A percentile compares a stretch with the other conserved stretches of the same genome.
Evolutionary conservation across 2,888 invertebrate species (phyloP).

Genomic region (Sinodicranocentrus sp.): DNA sequence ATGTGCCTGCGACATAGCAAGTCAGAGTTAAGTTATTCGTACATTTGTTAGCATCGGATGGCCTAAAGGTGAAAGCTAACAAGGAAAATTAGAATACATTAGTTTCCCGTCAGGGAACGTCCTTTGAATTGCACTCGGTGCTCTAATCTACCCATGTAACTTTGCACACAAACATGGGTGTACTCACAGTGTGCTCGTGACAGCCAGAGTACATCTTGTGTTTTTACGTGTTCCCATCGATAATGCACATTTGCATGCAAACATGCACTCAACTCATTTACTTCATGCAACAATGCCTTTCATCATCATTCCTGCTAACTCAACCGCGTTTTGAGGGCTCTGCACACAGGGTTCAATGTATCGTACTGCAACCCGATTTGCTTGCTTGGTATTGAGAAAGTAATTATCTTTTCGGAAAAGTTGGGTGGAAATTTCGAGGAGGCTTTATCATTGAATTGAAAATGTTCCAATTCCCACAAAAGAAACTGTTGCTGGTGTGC

Average conservation of each 20-base stretch:
- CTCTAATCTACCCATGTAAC: too few relatives aligned
- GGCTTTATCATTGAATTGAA: too few relatives aligned
- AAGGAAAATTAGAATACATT: background rate
- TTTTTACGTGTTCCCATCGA: background rate
- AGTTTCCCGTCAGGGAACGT: too few relatives aligned
- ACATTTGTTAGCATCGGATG: background rate
- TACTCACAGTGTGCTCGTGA: too few relatives aligned
- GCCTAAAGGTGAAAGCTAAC: constrained; percentile 28
- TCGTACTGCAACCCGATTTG: constrained; percentile 13
- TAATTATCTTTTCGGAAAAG: constrained; percentile 48
- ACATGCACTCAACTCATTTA: constrained; percentile 39
- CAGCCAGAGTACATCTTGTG: too few relatives aligned
- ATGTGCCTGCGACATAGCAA: too few relatives aligned
- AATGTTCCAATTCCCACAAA: too few relatives aligned
- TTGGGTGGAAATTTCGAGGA: background rate
- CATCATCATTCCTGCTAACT: constrained; percentile 33
- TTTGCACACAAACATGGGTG: too few relatives aligned
- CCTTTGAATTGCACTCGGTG: too few relatives aligned
- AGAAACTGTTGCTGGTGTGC: too few relatives aligned
- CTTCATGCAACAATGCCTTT: constrained; percentile 57
- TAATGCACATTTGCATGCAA: constrained; percentile 42
- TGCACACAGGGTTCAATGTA: background rate
- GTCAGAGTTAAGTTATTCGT: too few relatives aligned
- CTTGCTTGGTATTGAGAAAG: constrained; percentile 35
- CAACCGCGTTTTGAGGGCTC: background rate